Evolutionary conservation across 2,113 vertebrate species (phyloP).

Genomic region (Myotis yumanensis): DNA sequence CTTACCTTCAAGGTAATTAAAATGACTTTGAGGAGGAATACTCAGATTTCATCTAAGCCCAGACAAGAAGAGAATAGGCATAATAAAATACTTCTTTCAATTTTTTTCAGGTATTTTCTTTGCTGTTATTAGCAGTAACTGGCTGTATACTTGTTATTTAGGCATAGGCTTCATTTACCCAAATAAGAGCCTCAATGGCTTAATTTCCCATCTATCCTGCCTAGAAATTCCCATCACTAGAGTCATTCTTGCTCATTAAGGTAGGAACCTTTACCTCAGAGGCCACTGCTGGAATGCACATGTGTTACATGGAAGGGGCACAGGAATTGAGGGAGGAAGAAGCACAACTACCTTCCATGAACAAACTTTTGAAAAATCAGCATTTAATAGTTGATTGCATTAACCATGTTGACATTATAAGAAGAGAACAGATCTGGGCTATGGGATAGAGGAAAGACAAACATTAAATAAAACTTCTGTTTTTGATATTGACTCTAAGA

Average conservation of each 20-base stretch:
- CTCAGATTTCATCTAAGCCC: slow-evolving; percentile 35
- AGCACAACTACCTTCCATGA: background rate
- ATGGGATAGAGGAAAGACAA: background rate
- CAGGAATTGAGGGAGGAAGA: background rate
- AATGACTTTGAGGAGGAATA: slow-evolving; percentile 47
- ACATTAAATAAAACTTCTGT: slow-evolving; percentile 16
- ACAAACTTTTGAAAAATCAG: background rate
- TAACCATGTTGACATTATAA: background rate
- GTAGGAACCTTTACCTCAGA: background rate
- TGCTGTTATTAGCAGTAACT: background rate
- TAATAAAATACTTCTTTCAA: slow-evolving; percentile 34
- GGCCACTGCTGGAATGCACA: background rate
- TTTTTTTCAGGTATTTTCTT: slow-evolving; percentile 55
- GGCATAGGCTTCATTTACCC: background rate
- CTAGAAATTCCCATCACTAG: background rate
- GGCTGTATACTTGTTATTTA: background rate
- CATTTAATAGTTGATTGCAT: slow-evolving; percentile 1
- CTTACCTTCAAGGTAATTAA: slow-evolving; percentile 58
- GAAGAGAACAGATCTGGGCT: background rate
- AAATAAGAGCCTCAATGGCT: slow-evolving; percentile 6
- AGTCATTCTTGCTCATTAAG: background rate
- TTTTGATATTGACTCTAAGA: background rate
- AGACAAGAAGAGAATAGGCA: slow-evolving; percentile 28
- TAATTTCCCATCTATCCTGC: slow-evolving; percentile 28
- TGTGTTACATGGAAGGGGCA: background rate